Evolutionary conservation across 2,113 vertebrate genomes (phyloP).

Genomic region (Cyrtonyx montezumae): DNA sequence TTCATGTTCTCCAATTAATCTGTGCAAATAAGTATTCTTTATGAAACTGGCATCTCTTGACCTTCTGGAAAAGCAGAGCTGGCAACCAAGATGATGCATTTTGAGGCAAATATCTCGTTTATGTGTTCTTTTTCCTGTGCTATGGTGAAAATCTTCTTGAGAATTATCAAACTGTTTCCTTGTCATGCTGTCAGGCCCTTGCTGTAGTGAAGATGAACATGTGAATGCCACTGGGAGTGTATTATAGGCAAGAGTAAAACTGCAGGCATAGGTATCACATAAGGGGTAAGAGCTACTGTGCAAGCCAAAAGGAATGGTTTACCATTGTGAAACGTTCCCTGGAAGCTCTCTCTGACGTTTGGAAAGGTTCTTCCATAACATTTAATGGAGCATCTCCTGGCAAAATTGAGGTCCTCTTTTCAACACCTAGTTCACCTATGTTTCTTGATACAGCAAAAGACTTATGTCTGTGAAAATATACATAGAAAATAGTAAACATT

Average conservation of each 20-base stretch:
- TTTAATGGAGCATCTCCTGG: constrained; percentile 6
- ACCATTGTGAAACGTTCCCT: constrained; percentile 43
- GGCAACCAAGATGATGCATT: constrained; percentile 62
- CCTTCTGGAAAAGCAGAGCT: constrained; percentile 72
- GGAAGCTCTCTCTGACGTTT: constrained; percentile 15
- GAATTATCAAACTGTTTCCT: not conserved
- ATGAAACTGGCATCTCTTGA: constrained; percentile 71
- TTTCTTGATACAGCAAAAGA: constrained; percentile 82
- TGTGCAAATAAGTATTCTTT: constrained; percentile 66
- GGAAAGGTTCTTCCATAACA: constrained; percentile 62
- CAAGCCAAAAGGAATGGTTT: not conserved
- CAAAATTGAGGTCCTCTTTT: constrained; percentile 75
- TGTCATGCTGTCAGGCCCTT: constrained; percentile 54
- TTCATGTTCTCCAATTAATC: constrained; percentile 75
- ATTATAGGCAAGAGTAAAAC: not conserved
- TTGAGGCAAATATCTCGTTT: constrained; percentile 62
- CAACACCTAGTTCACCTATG: constrained; percentile 70
- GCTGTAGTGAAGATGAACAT: constrained; percentile 46
- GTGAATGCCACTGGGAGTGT: not conserved
- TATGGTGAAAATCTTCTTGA: not conserved
- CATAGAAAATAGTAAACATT: not conserved
- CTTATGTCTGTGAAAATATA: constrained; percentile 71
- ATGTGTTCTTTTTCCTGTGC: constrained; percentile 1
- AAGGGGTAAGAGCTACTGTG: not conserved
- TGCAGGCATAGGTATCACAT: not conserved